phyloP scores from a whole-genome alignment of 1,140 invertebrate genomes.

The Spodoptera frugiperda region DNA sequence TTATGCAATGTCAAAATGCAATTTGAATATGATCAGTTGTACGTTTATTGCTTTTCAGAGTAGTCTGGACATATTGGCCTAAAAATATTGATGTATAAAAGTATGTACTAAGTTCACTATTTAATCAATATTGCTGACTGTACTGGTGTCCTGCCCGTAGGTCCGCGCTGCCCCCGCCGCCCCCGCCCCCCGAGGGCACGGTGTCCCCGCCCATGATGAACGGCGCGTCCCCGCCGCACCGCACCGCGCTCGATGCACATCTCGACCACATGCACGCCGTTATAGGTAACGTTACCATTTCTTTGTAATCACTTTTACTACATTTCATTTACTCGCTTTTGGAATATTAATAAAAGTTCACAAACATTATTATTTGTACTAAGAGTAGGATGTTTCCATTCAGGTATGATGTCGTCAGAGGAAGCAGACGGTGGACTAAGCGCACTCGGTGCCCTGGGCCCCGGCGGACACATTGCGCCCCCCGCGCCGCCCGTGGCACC shows the following conservation, averaged over 20 bases:
- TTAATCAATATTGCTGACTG: not conserved
- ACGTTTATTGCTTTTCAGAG: too few relatives aligned
- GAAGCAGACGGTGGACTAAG: slow-evolving; percentile 88
- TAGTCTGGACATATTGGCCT: too few relatives aligned
- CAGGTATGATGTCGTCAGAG: slow-evolving; percentile 87
- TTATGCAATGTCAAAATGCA: too few relatives aligned
- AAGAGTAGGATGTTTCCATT: slow-evolving; percentile 5
- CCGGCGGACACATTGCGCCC: too few relatives aligned
- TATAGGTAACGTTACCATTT: slow-evolving; percentile 69
- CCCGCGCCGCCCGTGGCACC: slow-evolving; percentile 89
- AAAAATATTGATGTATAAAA: too few relatives aligned
- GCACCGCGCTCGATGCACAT: slow-evolving; percentile 78
- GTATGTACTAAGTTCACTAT: too few relatives aligned
- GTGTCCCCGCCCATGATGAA: slow-evolving; percentile 70
- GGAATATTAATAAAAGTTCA: too few relatives aligned
- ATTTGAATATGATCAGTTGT: too few relatives aligned
- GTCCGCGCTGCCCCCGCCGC: slow-evolving; percentile 93
- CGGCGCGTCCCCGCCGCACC: slow-evolving; percentile 87
- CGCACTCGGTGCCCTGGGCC: slow-evolving; percentile 82
- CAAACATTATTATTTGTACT: not conserved
- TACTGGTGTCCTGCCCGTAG: slow-evolving; percentile 48
- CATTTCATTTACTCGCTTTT: not conserved
- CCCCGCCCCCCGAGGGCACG: slow-evolving; percentile 90
- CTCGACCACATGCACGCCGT: slow-evolving; percentile 81
- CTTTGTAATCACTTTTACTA: too few relatives aligned